Evolutionary conservation across 2,888 invertebrate genomes (phyloP).

Genomic region (Copidosoma aretas): DNA sequence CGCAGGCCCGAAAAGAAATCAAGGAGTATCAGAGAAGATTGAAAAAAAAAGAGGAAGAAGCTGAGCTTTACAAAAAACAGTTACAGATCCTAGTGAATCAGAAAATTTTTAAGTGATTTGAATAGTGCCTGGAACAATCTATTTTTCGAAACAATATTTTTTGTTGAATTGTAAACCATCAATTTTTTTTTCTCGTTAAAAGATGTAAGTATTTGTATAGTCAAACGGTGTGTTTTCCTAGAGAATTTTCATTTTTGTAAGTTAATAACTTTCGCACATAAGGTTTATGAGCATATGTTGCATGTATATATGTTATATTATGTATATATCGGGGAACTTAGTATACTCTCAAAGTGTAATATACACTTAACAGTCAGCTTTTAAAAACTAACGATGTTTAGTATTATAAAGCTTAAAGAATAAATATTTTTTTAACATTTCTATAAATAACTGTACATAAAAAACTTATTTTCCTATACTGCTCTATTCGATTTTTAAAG

Average conservation of each 20-base stretch:
- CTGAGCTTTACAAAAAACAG: conserved; percentile 62
- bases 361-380: conserved; percentile 20
- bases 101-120: conserved; percentile 45
- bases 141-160: conserved; percentile 13
- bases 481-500: no score
- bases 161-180: conserved; percentile 24
- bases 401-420: conserved; percentile 17
- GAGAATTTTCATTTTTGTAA: conserved; percentile 15
- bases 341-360: conserved; percentile 16
- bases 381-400: conserved; percentile 12
- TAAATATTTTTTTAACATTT: conserved; percentile 24
- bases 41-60: conserved; percentile 60
- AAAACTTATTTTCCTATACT: no score
- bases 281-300: conserved; percentile 16
- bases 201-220: background rate
- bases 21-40: conserved; percentile 60
- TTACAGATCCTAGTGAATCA: conserved; percentile 54
- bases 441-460: no score
- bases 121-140: conserved; percentile 43
- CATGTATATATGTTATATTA: conserved; percentile 32
- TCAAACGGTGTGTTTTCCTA: conserved; percentile 29
- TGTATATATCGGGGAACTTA: conserved; percentile 9
- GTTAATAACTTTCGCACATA: conserved; percentile 11
- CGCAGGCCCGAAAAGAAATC: conserved; percentile 57
- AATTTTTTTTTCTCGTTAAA: conserved; percentile 12